phyloP scores from a whole-genome alignment of 2,888 invertebrate species.

The Euproctis similis region DNA sequence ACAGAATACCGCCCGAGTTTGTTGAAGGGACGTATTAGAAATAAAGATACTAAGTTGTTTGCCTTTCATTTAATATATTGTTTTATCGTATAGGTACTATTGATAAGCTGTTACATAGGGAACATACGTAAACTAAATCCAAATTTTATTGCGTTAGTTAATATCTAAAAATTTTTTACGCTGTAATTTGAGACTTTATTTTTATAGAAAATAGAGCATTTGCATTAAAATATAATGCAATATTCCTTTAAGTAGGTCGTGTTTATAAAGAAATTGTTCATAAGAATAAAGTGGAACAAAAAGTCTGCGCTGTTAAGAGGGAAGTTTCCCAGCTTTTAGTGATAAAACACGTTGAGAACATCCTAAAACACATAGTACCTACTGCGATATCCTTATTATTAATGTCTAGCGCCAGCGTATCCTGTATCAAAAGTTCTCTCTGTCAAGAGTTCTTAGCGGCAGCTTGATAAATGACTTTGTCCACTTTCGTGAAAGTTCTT shows the following conservation, averaged over 20 bases:
- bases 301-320: constrained; percentile 40
- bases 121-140: no score
- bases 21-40: constrained; percentile 32
- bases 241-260: constrained; percentile 34
- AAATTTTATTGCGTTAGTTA: no score
- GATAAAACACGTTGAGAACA: constrained; percentile 63
- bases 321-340: constrained; percentile 59
- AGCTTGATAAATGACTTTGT: constrained; percentile 72
- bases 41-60: constrained; percentile 46
- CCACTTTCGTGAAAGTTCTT: constrained; percentile 61
- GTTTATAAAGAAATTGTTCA: no score
- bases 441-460: constrained; percentile 71
- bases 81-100: no score
- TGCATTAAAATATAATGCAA: constrained; percentile 16
- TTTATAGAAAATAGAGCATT: no score
- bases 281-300: constrained; percentile 29
- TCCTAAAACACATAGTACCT: constrained; percentile 58
- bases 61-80: constrained; percentile 35
- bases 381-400: constrained; percentile 70
- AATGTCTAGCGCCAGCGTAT: constrained; percentile 67
- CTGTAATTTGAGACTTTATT: no score
- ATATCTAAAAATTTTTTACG: no score
- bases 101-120: no score
- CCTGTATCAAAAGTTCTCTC: constrained; percentile 70
- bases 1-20: constrained; percentile 52